Conservation (phyloP, 2,888 invertebrate genomes). For the Synanthedon formicaeformis region DNA sequence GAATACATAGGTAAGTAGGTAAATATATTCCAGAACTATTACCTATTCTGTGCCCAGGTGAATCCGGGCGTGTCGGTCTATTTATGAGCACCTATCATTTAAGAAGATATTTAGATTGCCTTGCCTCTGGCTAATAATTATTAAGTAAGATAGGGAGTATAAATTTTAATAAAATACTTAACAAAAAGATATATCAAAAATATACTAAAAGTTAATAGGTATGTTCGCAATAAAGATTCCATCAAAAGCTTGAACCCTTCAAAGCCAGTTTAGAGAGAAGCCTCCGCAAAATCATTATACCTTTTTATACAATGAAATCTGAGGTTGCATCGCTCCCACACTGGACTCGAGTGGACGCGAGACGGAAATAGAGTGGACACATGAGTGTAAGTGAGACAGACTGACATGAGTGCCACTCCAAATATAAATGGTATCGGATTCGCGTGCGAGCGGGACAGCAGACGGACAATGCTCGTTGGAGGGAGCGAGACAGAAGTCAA, state of each 20-base stretch:
- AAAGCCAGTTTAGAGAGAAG: background rate
- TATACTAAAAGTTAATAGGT: background rate
- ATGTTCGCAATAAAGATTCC: background rate
- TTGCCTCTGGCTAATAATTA: too few relatives aligned
- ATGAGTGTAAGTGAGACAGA: slow-evolving; percentile 2
- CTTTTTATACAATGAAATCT: slow-evolving; percentile 6
- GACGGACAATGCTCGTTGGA: slow-evolving; percentile 4
- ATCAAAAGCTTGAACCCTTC: slow-evolving; percentile 1
- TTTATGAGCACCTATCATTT: too few relatives aligned
- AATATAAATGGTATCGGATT: slow-evolving; percentile 64
- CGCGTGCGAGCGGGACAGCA: slow-evolving; percentile 21
- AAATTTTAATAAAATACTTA: background rate
- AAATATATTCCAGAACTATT: too few relatives aligned
- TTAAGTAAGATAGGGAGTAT: too few relatives aligned
- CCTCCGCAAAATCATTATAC: slow-evolving; percentile 6
- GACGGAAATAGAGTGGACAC: background rate
- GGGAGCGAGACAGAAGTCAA: slow-evolving; percentile 8
- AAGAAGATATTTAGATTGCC: too few relatives aligned
- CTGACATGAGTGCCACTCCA: slow-evolving; percentile 40
- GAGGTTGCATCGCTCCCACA: slow-evolving; percentile 7
- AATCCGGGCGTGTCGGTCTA: too few relatives aligned
- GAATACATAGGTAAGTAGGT: too few relatives aligned
- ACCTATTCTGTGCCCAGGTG: too few relatives aligned
- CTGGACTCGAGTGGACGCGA: slow-evolving; percentile 5
- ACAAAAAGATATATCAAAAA: background rate